These are phyloP conservation scores for Noctua comes DNA, from an alignment of 2,888 invertebrate genomes.

Conservation along the genomic window DNA sequence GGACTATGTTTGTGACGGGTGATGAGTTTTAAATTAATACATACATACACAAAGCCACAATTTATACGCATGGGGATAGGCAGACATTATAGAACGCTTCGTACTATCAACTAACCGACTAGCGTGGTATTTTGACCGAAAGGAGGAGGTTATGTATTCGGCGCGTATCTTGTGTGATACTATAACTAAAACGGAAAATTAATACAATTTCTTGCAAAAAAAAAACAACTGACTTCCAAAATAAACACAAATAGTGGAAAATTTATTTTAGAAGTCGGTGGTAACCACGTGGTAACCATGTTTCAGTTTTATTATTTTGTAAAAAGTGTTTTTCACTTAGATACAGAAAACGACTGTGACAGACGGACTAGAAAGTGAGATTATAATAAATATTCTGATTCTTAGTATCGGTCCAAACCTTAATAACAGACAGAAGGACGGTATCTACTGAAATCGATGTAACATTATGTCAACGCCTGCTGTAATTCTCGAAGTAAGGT, in stretches of 20 bases:
- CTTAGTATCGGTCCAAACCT: not conserved
- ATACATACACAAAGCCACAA: not conserved
- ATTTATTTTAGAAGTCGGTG: too few relatives aligned
- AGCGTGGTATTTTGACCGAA: not conserved
- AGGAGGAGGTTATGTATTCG: not conserved
- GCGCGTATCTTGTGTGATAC: not conserved
- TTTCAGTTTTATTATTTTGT: too few relatives aligned
- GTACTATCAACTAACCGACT: not conserved
- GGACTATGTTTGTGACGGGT: slow-evolving; percentile 19
- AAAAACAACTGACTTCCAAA: too few relatives aligned
- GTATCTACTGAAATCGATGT: not conserved
- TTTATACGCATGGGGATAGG: not conserved
- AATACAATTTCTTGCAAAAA: not conserved
- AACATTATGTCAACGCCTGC: not conserved
- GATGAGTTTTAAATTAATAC: slow-evolving; percentile 6
- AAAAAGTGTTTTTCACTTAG: too few relatives aligned
- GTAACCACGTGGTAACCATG: too few relatives aligned
- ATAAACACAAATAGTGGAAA: too few relatives aligned
- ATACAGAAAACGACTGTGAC: not conserved
- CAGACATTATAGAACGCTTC: not conserved
- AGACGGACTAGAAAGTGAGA: not conserved
- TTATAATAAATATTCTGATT: not conserved
- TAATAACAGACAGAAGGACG: not conserved
- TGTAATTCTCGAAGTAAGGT: not conserved
- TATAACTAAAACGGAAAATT: not conserved